Base-by-base conservation (phyloP, 2,888 invertebrate genomes). In the Stenolophus ochropezus region DNA sequence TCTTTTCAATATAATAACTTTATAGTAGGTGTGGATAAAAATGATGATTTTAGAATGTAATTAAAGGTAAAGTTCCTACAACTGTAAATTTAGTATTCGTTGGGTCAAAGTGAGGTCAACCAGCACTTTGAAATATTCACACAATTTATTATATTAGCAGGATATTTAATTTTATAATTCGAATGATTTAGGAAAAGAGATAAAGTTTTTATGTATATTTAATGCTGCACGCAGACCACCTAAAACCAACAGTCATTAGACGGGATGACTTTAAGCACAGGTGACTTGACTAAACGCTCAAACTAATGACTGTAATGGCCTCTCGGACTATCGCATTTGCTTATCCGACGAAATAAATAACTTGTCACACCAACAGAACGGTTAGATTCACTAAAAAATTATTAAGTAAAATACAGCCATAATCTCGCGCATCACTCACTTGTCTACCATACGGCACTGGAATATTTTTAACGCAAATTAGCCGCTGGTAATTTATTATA, bases 181-280 rank as follows among this genome's bases (percentile, higher is more conserved):
- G 61, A 61, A 69, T 69, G 27, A 69, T 69, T 69, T 69, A 69
- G 65, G 65, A 69, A 61, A 69, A 18, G 5, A 69, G 65, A 69
- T 33, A 33, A 69, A 18, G 33, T 69, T 65, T 33, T 33, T 69
- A 33, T 69, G 18, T 27, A 33, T 27, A 11, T 69, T 27, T 69
- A 69, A 69, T 69, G 61, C 23, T 61, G 61, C 23, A 23, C 23
- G 56, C 21, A 51, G 76, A 58, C 76, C 56, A 77, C 77, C 77
- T 77, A 42, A 77, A 77, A 47, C 42, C 58, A 77, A 77, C 77
- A 78, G 49, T 78, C 78, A 78, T 78, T 61, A 78, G 78, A 49
- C 47, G 58, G 49, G 23, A 65, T 78, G 78, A 78, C 65, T 65
- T 20, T 65, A 78, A 49, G 65, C 78, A 21, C 78, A 76, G 65